Evolutionary conservation across 2,113 vertebrate genomes (phyloP), one percentile per base, ranked within the genome.

Genomic region (Pseudorhombus dupliciocellatus): DNA sequence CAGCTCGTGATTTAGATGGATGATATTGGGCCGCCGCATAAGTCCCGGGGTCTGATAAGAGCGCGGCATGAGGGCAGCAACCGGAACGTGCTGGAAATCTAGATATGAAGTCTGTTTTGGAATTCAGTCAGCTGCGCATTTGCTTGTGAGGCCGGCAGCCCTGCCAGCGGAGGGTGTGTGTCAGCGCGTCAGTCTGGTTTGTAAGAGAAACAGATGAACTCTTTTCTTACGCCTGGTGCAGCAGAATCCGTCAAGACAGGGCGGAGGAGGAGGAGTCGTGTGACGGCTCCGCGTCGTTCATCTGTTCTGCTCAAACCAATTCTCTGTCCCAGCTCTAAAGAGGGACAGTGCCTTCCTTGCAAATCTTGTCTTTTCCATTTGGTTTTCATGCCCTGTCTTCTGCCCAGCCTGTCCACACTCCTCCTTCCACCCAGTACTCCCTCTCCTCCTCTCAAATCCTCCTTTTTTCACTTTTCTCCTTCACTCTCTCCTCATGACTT

Each of bases 1-100:
- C 54, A 42, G 63, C 73, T 72, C n/a, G 3, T 59, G 84, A 80
- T 88, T 64, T 59, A 80, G 81, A 88, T 70, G 56, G 79, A 81
- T 78, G 83, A 87, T 81, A 71, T 4, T 5, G 80, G 26, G 66
- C 69, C 26, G 2, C 70, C n/a, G 79, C 63, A n/a, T 3, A 16
- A 74, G 68, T 28, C 77, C 22, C 26, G 1, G 42, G 66, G 61
- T 71, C 60, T 86, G 86, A 88, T 80, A 81, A 80, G 52, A 70
- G 68, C 58, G 2, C 4, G 61, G 75, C 78, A 66, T 48, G 77
- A 52, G 61, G 81, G 77, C 52, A 70, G 37, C 31, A 10, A 51
- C 73, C 24, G 69, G 71, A 84, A 69, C 5, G 2, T 22, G 2
- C 46, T 63, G 26, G n/a, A 61, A 70, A 79, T 75, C 37, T 62